These are phyloP conservation scores for Xiphias gladius DNA, from an alignment of 2,113 vertebrate genomes.

Conservation along the genomic window DNA sequence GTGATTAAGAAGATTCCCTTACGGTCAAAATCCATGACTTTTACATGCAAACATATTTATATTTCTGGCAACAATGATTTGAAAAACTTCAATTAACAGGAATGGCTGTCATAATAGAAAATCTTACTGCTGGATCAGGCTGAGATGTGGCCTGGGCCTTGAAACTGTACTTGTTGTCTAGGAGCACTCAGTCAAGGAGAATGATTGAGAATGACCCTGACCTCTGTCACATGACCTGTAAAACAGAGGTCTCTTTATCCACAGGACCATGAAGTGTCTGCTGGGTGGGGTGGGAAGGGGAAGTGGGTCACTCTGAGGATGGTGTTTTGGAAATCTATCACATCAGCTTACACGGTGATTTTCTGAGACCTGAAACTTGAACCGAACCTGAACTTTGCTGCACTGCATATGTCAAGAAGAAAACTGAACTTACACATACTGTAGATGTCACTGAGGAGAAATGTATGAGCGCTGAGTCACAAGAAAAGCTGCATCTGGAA, in stretches of 20 bases:
- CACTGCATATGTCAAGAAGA: slow-evolving; percentile 29
- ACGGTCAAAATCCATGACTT: background rate
- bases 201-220: no score
- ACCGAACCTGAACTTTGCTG: slow-evolving; percentile 20
- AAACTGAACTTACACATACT: slow-evolving; percentile 48
- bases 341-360: slow-evolving; percentile 12
- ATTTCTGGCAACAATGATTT: background rate
- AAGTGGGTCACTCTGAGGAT: slow-evolving; percentile 12
- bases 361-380: no score
- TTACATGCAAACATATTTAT: background rate
- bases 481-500: slow-evolving; percentile 30
- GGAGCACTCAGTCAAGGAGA: background rate
- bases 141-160: background rate
- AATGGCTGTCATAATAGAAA: background rate
- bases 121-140: background rate
- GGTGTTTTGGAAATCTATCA: slow-evolving; percentile 39
- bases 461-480: slow-evolving; percentile 27
- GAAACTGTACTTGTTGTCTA: slow-evolving; percentile 17
- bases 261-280: slow-evolving; percentile 26
- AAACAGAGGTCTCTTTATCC: slow-evolving; percentile 64
- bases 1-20: background rate
- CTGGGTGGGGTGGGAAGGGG: background rate
- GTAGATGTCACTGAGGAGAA: background rate
- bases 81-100: background rate
- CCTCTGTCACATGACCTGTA: slow-evolving; percentile 50